A percentile compares a stretch with the other conserved stretches of the same genome.
Evolutionary conservation across 2,888 invertebrate genomes (phyloP).

Genomic region (Lydus trimaculatus): DNA sequence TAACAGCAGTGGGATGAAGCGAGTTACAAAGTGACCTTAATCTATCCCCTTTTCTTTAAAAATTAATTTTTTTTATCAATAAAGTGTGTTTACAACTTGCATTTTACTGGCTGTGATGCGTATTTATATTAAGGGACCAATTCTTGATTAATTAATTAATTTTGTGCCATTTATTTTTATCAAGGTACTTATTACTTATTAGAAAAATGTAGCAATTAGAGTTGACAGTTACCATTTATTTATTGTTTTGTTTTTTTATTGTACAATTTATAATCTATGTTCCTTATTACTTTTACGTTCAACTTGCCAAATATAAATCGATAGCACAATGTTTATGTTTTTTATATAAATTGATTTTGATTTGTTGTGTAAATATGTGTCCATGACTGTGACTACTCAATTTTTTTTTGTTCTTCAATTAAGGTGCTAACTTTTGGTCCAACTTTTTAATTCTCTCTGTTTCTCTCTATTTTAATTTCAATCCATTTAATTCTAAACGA

Average conservation of each 20-base stretch:
- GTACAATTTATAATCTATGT: slow-evolving; percentile 23
- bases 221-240: slow-evolving; percentile 23
- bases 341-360: slow-evolving; percentile 12
- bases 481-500: slow-evolving; percentile 9
- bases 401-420: slow-evolving; percentile 24
- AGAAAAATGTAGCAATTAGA: slow-evolving; percentile 17
- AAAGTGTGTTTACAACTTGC: slow-evolving; percentile 46
- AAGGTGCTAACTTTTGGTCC: slow-evolving; percentile 26
- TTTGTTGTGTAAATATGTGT: slow-evolving; percentile 21
- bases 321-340: slow-evolving; percentile 35
- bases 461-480: not conserved
- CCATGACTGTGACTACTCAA: slow-evolving; percentile 35
- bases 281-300: slow-evolving; percentile 27
- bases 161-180: slow-evolving; percentile 23
- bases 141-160: slow-evolving; percentile 25
- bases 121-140: slow-evolving; percentile 58
- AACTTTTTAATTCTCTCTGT: not conserved
- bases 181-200: not conserved
- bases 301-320: slow-evolving; percentile 35
- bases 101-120: slow-evolving; percentile 60
- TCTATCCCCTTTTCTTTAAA: slow-evolving; percentile 19
- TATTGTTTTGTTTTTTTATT: slow-evolving; percentile 19
- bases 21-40: slow-evolving; percentile 40
- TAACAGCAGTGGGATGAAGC: slow-evolving; percentile 62
- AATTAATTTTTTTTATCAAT: not conserved